A percentile compares a stretch with the other conserved stretches of the same genome.
Conservation (phyloP, 2,797 vertebrate genomes). For the Myotis pilosus region DNA sequence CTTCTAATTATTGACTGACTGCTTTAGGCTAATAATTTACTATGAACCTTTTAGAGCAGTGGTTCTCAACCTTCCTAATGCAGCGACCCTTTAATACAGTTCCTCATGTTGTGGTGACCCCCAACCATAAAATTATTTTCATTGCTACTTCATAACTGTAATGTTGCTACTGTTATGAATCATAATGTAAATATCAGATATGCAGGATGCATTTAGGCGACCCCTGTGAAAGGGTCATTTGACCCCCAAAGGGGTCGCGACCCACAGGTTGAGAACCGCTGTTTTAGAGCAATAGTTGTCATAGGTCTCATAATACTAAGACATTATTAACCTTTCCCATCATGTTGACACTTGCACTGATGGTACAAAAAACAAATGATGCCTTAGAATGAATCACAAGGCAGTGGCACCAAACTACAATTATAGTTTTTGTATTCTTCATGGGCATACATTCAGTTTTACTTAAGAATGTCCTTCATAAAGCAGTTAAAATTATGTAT, state of each 20-base stretch:
- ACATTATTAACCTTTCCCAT: neutral
- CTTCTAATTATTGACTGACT: neutral
- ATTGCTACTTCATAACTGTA: no score
- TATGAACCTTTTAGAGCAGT: neutral
- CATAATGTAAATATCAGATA: no score
- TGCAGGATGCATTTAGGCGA: no score
- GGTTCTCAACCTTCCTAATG: no score
- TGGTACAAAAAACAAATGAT: neutral
- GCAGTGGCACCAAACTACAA: neutral
- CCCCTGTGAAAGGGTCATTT: no score
- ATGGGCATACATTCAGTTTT: neutral
- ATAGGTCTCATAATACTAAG: neutral
- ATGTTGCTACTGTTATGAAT: no score
- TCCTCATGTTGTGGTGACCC: no score
- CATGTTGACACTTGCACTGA: neutral
- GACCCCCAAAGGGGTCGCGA: no score
- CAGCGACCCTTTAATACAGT: no score
- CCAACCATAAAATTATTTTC: no score
- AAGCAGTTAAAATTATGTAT: conserved; percentile 1
- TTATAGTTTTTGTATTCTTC: neutral
- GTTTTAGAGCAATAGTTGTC: neutral
- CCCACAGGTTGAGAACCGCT: no score
- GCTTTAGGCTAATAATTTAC: neutral
- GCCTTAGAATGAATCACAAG: neutral
- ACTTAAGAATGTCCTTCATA: neutral